phyloP scores from a whole-genome alignment of 1,140 invertebrate species.

The Drosophila busckii region DNA sequence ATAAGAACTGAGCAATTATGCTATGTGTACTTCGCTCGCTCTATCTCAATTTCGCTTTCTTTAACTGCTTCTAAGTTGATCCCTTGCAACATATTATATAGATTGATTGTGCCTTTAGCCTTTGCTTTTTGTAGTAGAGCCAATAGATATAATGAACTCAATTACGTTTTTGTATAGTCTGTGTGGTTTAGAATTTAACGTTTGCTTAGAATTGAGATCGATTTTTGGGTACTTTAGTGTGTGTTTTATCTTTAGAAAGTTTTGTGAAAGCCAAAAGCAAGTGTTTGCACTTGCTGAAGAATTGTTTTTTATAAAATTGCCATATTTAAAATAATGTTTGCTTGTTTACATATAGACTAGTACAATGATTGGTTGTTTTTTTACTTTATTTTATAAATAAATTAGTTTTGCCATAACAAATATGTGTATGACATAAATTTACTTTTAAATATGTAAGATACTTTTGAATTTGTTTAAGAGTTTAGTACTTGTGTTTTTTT shows the following conservation, averaged over 20 bases:
- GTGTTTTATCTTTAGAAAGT: too few relatives aligned
- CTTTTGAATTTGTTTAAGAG: constrained; percentile 15
- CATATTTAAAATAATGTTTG: constrained; percentile 37
- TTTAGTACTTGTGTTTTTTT: constrained; percentile 29
- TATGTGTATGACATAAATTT: constrained; percentile 44
- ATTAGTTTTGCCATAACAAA: constrained; percentile 47
- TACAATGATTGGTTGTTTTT: constrained; percentile 49
- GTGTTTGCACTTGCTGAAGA: too few relatives aligned
- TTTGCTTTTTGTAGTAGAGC: constrained; percentile 30
- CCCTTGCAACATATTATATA: constrained; percentile 59
- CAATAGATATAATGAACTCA: constrained; percentile 41
- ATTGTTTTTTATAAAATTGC: constrained; percentile 10
- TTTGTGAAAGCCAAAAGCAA: too few relatives aligned
- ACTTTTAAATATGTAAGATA: too few relatives aligned
- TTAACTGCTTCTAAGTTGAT: constrained; percentile 64
- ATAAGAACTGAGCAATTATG: constrained; percentile 13
- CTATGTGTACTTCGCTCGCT: constrained; percentile 28
- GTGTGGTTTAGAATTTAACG: constrained; percentile 9
- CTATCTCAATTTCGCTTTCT: constrained; percentile 26
- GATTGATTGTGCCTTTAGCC: constrained; percentile 71
- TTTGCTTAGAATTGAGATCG: constrained; percentile 31
- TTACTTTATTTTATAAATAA: constrained; percentile 59
- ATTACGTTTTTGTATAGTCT: constrained; percentile 14
- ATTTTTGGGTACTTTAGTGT: neutral
- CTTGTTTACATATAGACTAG: constrained; percentile 55